Evolutionary conservation across 2,888 invertebrate genomes (phyloP).

Genomic region (Pharmacophagus antenor): DNA sequence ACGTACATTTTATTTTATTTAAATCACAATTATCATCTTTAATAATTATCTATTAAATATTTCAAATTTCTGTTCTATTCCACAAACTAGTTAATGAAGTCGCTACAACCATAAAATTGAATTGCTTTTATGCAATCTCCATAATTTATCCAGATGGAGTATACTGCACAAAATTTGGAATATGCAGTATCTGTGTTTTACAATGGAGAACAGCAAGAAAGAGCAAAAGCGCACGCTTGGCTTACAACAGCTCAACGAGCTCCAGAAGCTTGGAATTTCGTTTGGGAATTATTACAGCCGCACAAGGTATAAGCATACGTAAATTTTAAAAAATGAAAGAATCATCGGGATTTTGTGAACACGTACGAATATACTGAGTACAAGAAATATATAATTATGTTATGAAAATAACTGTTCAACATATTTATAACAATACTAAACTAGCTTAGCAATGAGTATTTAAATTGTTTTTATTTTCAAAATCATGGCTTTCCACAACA

Average conservation of each 20-base stretch:
- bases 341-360: too few relatives aligned
- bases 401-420: too few relatives aligned
- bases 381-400: too few relatives aligned
- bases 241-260: conserved; percentile 91
- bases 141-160: conserved; percentile 73
- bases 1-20: background rate
- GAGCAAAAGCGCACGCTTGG: conserved; percentile 91
- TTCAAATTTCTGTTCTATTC: background rate
- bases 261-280: conserved; percentile 94
- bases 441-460: background rate
- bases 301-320: conserved; percentile 88
- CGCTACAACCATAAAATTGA: conserved; percentile 1
- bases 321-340: too few relatives aligned
- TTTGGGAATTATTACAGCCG: conserved; percentile 92
- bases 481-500: background rate
- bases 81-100: conserved; percentile 3
- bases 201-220: conserved; percentile 81
- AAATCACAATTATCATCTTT: background rate
- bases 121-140: conserved; percentile 10
- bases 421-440: background rate
- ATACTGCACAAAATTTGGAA: conserved; percentile 83
- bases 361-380: too few relatives aligned
- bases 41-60: background rate
- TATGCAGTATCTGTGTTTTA: conserved; percentile 86
- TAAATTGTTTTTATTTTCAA: background rate